Evolutionary conservation across 1,140 invertebrate genomes (phyloP), one percentile per base, ranked within the genome.

Genomic region (Megalonaias nervosa): DNA sequence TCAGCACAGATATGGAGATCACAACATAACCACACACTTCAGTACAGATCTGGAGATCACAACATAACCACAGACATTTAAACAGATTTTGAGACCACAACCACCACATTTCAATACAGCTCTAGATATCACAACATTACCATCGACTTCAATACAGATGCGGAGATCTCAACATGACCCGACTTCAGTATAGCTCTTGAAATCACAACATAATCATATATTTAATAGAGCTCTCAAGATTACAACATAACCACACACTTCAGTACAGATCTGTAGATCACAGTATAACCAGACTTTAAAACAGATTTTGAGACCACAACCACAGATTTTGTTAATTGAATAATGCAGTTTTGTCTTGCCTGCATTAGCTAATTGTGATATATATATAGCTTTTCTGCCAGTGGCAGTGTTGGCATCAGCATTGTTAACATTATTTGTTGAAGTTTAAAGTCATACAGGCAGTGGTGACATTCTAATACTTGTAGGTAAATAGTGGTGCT

Each of bases 231-330:
- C 1, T 31, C 31, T 31, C 1, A 5, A 31, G 31, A 31, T 31
- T 5, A 31, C 31, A 31, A 31, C 2, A 60, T 23, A 16, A 38
- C 17, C 6, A 12, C 60, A 65, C 4, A 62, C 56, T 57, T 65
- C 9, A 21, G 59, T 71, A 23, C 68, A 55, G 61, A 48, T 62
- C 23, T 62, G 48, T 38, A 65, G 71, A 62, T 65, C 64, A 65
- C 61, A 65, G 17, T 2, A 60, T 23, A 16, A 17, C 17, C 6
- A 65, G n/a, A 62, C 56, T 57, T 65, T 15, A 21, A 69, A 62
- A 23, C 68, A 56, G 61, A 48, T 64, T n/a, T 64, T 23, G 59
- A 65, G 71, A 64, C 57, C 64, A 65, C 61, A 58, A 38, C 19
- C 9, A 13, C 60, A 65, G n/a, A 64, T 57, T 38, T 38, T 9